Evolutionary conservation across 2,113 vertebrate species (phyloP).

Genomic region (Odocoileus virginianus): DNA sequence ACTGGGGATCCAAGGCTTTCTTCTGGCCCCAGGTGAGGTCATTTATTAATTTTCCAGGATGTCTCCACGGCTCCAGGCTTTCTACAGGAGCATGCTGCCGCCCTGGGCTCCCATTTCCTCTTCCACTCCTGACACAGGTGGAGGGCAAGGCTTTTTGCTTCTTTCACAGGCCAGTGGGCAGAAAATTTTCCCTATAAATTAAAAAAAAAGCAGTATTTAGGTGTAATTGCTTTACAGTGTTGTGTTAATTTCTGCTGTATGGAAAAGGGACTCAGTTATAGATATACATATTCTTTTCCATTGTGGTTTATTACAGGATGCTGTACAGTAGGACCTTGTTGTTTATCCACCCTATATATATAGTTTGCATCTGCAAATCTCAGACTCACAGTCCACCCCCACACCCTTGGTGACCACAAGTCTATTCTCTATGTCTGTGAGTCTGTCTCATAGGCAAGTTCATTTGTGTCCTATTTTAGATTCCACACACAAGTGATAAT

Average conservation of each 20-base stretch:
- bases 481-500: not conserved
- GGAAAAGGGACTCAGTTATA: not conserved
- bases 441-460: not conserved
- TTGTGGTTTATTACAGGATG: not conserved
- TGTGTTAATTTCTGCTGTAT: not conserved
- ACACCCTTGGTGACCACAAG: not conserved
- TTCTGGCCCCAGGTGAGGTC: not conserved
- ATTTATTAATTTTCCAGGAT: not conserved
- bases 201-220: not conserved
- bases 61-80: not conserved
- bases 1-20: not conserved
- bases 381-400: not conserved
- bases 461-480: not conserved
- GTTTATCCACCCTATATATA: not conserved
- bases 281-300: not conserved
- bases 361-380: not conserved
- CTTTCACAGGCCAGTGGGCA: not conserved
- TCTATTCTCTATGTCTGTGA: not conserved
- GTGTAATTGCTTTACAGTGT: not conserved
- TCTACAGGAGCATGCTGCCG: fast-evolving
- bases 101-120: not conserved
- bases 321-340: not conserved
- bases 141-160: not conserved
- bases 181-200: not conserved
- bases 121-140: not conserved